Evolutionary conservation across 2,113 vertebrate genomes (phyloP).

Genomic region (Macroglossus sobrinus): DNA sequence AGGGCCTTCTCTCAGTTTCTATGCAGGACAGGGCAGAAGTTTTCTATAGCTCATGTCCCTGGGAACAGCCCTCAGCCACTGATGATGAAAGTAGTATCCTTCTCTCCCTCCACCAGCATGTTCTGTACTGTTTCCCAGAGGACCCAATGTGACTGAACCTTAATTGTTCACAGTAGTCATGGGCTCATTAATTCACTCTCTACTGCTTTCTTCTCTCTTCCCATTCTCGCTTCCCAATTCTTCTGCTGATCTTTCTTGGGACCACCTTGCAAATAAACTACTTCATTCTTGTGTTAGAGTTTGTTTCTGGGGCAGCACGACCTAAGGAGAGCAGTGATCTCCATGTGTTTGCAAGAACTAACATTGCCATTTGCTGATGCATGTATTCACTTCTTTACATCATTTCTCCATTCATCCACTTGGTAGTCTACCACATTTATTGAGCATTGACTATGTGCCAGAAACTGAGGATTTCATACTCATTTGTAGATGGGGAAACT

Average conservation of each 20-base stretch:
- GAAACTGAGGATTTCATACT: not conserved
- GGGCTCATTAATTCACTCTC: not conserved
- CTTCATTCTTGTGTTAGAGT: no score
- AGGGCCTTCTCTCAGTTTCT: not conserved
- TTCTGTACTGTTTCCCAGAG: not conserved
- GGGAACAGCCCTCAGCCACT: not conserved
- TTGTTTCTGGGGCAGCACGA: not conserved
- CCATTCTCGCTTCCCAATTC: not conserved
- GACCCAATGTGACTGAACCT: not conserved
- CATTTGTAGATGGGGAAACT: not conserved
- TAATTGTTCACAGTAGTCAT: not conserved
- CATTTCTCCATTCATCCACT: not conserved
- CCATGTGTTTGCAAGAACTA: not conserved
- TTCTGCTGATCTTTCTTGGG: not conserved
- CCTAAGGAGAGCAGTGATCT: no score
- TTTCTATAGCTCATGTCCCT: no score
- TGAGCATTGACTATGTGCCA: not conserved
- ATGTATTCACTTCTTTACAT: accelerated
- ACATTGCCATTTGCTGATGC: accelerated
- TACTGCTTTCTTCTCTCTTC: not conserved
- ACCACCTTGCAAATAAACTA: not conserved
- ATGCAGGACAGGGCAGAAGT: not conserved
- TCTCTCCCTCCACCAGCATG: not conserved
- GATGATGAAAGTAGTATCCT: not conserved
- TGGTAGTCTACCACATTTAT: no score